These are phyloP conservation scores for Periparus ater DNA, from an alignment of 2,797 vertebrate genomes.

Conservation along the genomic window DNA sequence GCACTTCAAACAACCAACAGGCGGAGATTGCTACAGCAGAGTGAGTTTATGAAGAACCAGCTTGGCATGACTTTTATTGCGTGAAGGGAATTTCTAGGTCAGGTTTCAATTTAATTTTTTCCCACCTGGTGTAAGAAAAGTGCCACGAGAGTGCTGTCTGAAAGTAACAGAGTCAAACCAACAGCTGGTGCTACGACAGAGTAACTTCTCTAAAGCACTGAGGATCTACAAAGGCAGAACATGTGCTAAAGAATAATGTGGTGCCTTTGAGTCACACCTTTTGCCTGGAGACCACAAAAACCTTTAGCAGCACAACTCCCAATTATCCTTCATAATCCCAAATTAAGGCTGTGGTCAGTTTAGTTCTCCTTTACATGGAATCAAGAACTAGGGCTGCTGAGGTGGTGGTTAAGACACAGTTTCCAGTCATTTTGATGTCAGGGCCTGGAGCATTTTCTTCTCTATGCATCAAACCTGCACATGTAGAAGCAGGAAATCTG, in stretches of 20 bases:
- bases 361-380: not conserved
- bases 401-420: not conserved
- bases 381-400: not conserved
- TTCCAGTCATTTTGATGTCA: not conserved
- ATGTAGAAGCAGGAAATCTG: not conserved
- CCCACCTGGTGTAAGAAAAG: not conserved
- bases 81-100: not conserved
- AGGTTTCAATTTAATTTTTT: not conserved
- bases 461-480: not conserved
- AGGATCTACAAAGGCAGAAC: not conserved
- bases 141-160: accelerated
- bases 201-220: not conserved
- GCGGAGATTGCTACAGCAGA: not conserved
- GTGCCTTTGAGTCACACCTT: not conserved
- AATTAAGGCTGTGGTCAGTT: not conserved
- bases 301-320: not conserved
- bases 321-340: not conserved
- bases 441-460: not conserved
- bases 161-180: not conserved
- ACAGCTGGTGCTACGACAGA: not conserved
- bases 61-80: not conserved
- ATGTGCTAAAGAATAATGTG: not conserved
- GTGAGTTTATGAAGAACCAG: not conserved
- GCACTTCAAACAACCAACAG: not conserved
- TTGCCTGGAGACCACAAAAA: not conserved